A percentile compares a stretch with the other conserved stretches of the same genome.
Evolutionary conservation across 2,888 invertebrate species (phyloP).

Genomic region (Acronicta aceris): DNA sequence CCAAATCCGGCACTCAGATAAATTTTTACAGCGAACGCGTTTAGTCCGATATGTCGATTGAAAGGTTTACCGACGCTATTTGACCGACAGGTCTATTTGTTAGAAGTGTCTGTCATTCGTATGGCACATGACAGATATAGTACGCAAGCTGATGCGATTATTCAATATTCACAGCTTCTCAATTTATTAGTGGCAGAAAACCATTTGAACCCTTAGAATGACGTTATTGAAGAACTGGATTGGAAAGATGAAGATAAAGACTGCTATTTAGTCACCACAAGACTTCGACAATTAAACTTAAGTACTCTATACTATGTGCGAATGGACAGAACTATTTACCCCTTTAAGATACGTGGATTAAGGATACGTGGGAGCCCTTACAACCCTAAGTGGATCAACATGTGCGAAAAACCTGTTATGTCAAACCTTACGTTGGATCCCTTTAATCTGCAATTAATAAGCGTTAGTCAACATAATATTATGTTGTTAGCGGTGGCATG

Average conservation of each 20-base stretch:
- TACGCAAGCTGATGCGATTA: conserved; percentile 55
- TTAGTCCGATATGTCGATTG: conserved; percentile 50
- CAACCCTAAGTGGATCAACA: conserved; percentile 53
- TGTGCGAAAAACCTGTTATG: conserved; percentile 59
- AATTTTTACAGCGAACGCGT: conserved; percentile 47
- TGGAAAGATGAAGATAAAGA: too few relatives aligned
- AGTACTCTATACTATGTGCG: not conserved
- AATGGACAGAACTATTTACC: conserved; percentile 3
- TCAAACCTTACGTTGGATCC: conserved; percentile 65
- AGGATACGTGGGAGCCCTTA: conserved; percentile 33
- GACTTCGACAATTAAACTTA: too few relatives aligned
- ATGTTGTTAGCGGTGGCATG: conserved; percentile 47
- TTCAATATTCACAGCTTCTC: conserved; percentile 43
- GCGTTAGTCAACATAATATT: conserved; percentile 65
- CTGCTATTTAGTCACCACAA: too few relatives aligned
- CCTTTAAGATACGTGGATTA: conserved; percentile 4
- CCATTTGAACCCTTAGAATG: too few relatives aligned
- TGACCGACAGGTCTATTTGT: conserved; percentile 63
- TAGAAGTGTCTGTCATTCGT: conserved; percentile 66
- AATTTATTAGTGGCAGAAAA: not conserved
- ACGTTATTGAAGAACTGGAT: too few relatives aligned
- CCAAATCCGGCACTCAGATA: conserved; percentile 43
- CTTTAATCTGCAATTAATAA: conserved; percentile 67
- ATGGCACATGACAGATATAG: conserved; percentile 65
- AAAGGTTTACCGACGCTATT: conserved; percentile 56